phyloP scores from a whole-genome alignment of 2,888 invertebrate genomes.

The Protodeltote pygarga region DNA sequence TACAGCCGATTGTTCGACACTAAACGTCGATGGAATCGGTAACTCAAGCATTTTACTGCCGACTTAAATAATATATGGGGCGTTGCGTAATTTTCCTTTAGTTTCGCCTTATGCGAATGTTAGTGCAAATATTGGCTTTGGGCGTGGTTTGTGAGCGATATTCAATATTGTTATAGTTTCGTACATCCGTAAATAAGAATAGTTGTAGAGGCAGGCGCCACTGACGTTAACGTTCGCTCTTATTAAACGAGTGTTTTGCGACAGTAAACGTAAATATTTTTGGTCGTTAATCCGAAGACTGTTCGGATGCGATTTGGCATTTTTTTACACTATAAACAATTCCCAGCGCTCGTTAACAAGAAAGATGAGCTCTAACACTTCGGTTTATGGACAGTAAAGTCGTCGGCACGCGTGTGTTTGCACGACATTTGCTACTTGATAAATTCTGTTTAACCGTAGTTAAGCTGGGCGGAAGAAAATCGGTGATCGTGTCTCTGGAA shows the following conservation, averaged over 20 bases:
- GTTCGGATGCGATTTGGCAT: slow-evolving; percentile 66
- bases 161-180: slow-evolving; percentile 37
- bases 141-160: slow-evolving; percentile 44
- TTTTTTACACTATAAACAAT: slow-evolving; percentile 85
- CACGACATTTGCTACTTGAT: slow-evolving; percentile 69
- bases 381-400: slow-evolving; percentile 84
- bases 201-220: slow-evolving; percentile 36
- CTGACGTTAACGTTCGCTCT: slow-evolving; percentile 49
- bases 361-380: slow-evolving; percentile 84
- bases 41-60: slow-evolving; percentile 82
- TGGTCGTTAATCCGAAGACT: slow-evolving; percentile 71
- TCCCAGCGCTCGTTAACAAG: slow-evolving; percentile 82
- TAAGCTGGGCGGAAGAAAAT: slow-evolving; percentile 40
- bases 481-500: slow-evolving; percentile 33
- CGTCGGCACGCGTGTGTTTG: slow-evolving; percentile 73
- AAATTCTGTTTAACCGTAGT: slow-evolving; percentile 58
- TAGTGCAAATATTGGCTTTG: slow-evolving; percentile 65
- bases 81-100: slow-evolving; percentile 78
- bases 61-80: slow-evolving; percentile 82
- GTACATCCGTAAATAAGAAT: slow-evolving; percentile 35
- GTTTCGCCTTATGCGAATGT: slow-evolving; percentile 67
- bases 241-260: slow-evolving; percentile 55
- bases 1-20: slow-evolving; percentile 78
- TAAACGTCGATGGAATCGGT: slow-evolving; percentile 83
- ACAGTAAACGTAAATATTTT: slow-evolving; percentile 76